These are phyloP conservation scores for Corapipo altera DNA, from an alignment of 2,113 vertebrate species.

Conservation along the genomic window DNA sequence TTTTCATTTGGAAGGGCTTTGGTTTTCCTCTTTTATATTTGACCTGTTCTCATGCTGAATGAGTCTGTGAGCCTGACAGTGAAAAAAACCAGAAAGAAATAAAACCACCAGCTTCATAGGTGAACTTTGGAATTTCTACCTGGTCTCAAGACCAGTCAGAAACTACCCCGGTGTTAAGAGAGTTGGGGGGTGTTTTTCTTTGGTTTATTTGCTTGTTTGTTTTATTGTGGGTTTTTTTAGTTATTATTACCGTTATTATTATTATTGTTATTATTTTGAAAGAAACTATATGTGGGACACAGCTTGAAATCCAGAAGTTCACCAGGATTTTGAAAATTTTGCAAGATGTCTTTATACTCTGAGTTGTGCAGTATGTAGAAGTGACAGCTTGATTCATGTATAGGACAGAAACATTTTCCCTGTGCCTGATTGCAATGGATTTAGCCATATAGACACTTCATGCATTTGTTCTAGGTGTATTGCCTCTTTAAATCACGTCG, in stretches of 20 bases:
- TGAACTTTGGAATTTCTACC: neutral
- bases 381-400: neutral
- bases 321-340: neutral
- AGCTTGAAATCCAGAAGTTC: neutral
- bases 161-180: neutral
- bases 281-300: neutral
- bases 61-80: neutral
- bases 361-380: neutral
- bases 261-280: neutral
- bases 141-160: neutral
- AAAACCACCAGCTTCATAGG: neutral
- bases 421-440: conserved; percentile 32
- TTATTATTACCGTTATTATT: neutral
- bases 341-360: neutral
- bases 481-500: conserved; percentile 5
- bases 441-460: conserved; percentile 27
- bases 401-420: neutral
- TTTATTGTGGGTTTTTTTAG: neutral
- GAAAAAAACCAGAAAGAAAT: neutral
- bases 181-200: neutral
- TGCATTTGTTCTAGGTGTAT: neutral
- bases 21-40: neutral
- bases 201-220: neutral
- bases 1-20: neutral
- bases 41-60: neutral